Conservation (phyloP, 2,888 invertebrate genomes). For the Drosophila siamana region DNA sequence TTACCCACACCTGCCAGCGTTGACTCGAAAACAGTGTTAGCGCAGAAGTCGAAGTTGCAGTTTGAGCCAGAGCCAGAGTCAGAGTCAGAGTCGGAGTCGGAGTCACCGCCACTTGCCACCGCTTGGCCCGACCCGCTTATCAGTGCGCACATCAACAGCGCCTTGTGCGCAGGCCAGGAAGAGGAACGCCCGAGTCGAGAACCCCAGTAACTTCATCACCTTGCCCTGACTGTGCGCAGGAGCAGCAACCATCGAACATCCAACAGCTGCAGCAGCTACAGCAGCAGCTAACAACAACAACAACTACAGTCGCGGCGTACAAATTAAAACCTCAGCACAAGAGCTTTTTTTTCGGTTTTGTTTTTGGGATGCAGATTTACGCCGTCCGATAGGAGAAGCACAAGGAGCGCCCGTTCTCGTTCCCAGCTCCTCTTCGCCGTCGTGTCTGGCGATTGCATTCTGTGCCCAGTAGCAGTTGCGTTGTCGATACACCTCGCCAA, state of each 20-base stretch:
- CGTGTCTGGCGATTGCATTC: conserved; percentile 36
- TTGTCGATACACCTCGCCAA: conserved; percentile 85
- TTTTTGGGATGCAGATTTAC: conserved; percentile 72
- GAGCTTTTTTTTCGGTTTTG: conserved; percentile 26
- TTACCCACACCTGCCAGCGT: conserved; percentile 25
- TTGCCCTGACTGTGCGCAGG: conserved; percentile 60
- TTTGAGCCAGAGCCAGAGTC: conserved; percentile 25
- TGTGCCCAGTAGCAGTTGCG: conserved; percentile 85
- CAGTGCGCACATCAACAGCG: conserved; percentile 70
- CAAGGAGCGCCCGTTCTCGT: conserved; percentile 39
- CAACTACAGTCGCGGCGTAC: conserved; percentile 55
- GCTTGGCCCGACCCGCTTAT: conserved; percentile 63
- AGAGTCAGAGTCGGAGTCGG: conserved; percentile 16
- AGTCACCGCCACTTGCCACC: conserved; percentile 61
- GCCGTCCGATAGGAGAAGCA: conserved; percentile 64
- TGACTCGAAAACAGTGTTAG: conserved; percentile 35
- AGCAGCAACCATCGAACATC: conserved; percentile 34
- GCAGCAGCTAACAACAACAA: conserved; percentile 21
- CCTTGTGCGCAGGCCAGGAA: conserved; percentile 52
- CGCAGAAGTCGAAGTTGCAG: conserved; percentile 36
- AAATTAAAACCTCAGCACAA: conserved; percentile 81
- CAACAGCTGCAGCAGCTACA: conserved; percentile 26
- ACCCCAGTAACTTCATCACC: conserved; percentile 75
- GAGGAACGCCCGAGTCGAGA: conserved; percentile 24
- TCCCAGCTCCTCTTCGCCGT: background rate